A percentile compares a stretch with the other conserved stretches of the same genome.
phyloP scores from a whole-genome alignment of 2,888 invertebrate genomes.

The Hesperia comma region DNA sequence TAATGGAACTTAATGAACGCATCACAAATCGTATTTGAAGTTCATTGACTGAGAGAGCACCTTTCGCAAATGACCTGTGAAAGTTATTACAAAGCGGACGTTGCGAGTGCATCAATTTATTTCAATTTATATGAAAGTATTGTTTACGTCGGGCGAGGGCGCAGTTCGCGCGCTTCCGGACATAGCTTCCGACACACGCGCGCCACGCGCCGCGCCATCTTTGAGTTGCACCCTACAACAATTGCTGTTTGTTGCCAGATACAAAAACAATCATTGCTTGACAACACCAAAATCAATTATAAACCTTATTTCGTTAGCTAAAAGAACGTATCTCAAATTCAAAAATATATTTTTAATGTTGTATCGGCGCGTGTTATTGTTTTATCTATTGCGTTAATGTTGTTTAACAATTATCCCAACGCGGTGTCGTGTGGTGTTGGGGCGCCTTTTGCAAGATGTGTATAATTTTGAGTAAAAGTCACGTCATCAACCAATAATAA shows the following conservation, averaged over 20 bases:
- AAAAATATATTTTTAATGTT: conserved; percentile 23
- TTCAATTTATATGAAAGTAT: conserved; percentile 80
- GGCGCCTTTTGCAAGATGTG: conserved; percentile 61
- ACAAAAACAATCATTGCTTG: conserved; percentile 55
- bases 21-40: not conserved
- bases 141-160: conserved; percentile 72
- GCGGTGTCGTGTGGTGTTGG: conserved; percentile 64
- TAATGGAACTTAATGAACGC: conserved; percentile 2
- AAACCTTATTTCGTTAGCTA: conserved; percentile 37
- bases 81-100: conserved; percentile 61
- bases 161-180: conserved; percentile 74
- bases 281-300: conserved; percentile 38
- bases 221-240: conserved; percentile 74
- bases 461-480: conserved; percentile 67
- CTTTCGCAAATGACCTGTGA: conserved; percentile 57
- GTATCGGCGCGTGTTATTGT: conserved; percentile 59
- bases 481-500: conserved; percentile 48
- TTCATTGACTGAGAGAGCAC: conserved; percentile 47
- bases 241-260: conserved; percentile 62
- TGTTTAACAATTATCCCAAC: conserved; percentile 78
- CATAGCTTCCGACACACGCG: conserved; percentile 75
- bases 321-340: conserved; percentile 42
- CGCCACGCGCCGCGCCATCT: conserved; percentile 80
- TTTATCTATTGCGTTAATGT: conserved; percentile 75
- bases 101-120: conserved; percentile 78